These are phyloP conservation scores for Fregetta grallaria DNA, from an alignment of 2,113 vertebrate species.

Conservation along the genomic window DNA sequence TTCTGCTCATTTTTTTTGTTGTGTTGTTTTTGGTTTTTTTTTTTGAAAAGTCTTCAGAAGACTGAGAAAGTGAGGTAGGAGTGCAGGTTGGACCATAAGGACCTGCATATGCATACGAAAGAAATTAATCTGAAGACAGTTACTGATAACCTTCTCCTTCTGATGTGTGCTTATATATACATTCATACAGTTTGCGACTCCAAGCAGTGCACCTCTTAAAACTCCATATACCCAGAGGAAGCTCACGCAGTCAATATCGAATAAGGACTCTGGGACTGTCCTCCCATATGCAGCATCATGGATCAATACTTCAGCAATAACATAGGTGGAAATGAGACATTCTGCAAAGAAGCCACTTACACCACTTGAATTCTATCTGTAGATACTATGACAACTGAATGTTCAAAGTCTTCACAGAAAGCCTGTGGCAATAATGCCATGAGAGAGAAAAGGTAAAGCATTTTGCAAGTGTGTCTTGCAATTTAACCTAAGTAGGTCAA, in stretches of 20 bases:
- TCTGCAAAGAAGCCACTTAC: neutral
- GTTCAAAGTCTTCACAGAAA: neutral
- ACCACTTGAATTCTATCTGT: neutral
- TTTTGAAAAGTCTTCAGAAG: neutral
- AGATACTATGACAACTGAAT: neutral
- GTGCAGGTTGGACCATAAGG: neutral
- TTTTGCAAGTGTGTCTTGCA: neutral
- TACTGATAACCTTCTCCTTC: neutral
- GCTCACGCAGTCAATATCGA: neutral
- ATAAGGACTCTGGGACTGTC: neutral
- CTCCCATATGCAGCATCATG: neutral
- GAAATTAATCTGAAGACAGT: neutral
- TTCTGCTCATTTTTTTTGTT: neutral
- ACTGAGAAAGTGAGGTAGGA: neutral
- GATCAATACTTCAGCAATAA: neutral
- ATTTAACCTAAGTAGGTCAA: neutral
- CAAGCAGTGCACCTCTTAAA: neutral
- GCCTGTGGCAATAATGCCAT: neutral
- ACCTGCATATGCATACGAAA: neutral
- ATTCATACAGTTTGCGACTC: neutral
- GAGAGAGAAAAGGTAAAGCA: neutral
- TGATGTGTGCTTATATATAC: neutral
- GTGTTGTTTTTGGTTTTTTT: neutral
- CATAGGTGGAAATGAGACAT: neutral
- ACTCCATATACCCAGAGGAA: neutral